A percentile compares a stretch with the other conserved stretches of the same genome.
These are phyloP conservation scores for Myripristis jacobus DNA, from an alignment of 2,797 vertebrate species.

Conservation along the genomic window DNA sequence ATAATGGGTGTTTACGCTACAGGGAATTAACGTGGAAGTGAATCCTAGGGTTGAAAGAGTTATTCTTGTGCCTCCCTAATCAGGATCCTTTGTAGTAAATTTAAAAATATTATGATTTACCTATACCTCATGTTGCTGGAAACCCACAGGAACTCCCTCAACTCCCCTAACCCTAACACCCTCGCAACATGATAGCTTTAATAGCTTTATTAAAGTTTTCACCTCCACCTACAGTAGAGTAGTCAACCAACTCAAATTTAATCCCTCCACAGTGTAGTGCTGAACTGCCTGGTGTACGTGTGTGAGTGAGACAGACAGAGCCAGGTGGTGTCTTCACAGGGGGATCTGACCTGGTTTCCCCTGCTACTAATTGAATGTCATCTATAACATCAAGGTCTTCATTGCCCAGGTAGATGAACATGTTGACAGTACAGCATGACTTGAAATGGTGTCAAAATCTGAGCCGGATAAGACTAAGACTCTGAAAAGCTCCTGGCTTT, in stretches of 20 bases:
- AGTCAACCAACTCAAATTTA: constrained; percentile 7
- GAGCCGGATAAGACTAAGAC: not conserved
- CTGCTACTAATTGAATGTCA: constrained; percentile 62
- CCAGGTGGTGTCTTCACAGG: constrained; percentile 56
- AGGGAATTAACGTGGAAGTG: no score
- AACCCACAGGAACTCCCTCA: no score
- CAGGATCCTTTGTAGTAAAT: no score
- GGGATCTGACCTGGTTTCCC: constrained; percentile 65
- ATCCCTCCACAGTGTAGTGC: not conserved
- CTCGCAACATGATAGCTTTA: not conserved
- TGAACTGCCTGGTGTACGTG: constrained; percentile 4
- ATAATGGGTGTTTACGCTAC: no score
- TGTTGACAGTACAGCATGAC: not conserved
- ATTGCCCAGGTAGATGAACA: constrained; percentile 26
- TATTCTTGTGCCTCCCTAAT: no score
- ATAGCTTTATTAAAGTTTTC: no score
- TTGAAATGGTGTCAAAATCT: not conserved
- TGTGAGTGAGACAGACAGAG: constrained; percentile 12
- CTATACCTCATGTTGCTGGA: no score
- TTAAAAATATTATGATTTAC: no score
- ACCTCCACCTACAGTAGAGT: constrained; percentile 8
- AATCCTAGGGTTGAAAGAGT: no score
- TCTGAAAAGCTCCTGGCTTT: not conserved
- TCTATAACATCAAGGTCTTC: constrained; percentile 41
- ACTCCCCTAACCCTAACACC: no score